phyloP scores from a whole-genome alignment of 2,888 invertebrate species.

The Cosmorhoe ocellata region DNA sequence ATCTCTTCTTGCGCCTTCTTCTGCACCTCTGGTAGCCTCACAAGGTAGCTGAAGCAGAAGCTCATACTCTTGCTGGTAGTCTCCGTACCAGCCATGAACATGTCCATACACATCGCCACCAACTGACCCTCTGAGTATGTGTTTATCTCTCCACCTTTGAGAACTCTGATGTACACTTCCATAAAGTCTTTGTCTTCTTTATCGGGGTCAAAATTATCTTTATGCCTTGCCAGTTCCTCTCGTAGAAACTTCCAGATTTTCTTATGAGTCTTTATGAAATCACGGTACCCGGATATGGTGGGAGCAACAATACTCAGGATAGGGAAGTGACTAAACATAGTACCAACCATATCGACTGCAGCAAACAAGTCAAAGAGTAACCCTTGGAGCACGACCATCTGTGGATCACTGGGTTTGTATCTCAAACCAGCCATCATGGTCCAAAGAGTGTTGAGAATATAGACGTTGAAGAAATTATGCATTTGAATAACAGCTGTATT shows the following conservation, averaged over 20 bases:
- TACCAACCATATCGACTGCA: constrained; percentile 91
- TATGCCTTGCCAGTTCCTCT: constrained; percentile 87
- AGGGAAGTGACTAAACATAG: constrained; percentile 91
- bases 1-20: constrained; percentile 90
- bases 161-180: constrained; percentile 89
- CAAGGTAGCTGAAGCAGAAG: constrained; percentile 89
- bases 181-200: constrained; percentile 89
- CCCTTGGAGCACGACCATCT: constrained; percentile 85
- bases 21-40: constrained; percentile 88
- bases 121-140: constrained; percentile 88
- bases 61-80: constrained; percentile 91
- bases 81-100: constrained; percentile 94
- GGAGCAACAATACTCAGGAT: constrained; percentile 87
- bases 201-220: constrained; percentile 81
- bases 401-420: constrained; percentile 86
- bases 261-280: constrained; percentile 87
- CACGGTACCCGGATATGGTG: constrained; percentile 88
- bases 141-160: constrained; percentile 81
- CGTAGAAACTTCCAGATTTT: constrained; percentile 88
- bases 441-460: constrained; percentile 91
- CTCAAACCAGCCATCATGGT: constrained; percentile 91
- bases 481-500: constrained; percentile 83
- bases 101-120: constrained; percentile 90
- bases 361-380: constrained; percentile 87
- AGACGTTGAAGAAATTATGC: constrained; percentile 89